A percentile compares a stretch with the other conserved stretches of the same genome.
Evolutionary conservation across 2,113 vertebrate species (phyloP).

Genomic region (Ivindomyrus marchei): DNA sequence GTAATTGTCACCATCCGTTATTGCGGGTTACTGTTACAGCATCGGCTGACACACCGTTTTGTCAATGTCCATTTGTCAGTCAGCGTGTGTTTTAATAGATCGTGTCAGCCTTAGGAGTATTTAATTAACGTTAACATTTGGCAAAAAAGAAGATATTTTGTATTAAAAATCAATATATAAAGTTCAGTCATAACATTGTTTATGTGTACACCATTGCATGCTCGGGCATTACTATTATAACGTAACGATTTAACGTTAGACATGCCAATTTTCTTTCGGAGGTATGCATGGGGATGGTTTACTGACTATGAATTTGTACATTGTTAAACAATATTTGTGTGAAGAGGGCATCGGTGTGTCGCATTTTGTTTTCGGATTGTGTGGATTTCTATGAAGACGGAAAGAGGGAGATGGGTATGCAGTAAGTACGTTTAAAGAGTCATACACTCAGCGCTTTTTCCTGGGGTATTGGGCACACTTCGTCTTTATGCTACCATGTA

Average conservation of each 20-base stretch:
- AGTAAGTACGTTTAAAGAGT: conserved; percentile 4
- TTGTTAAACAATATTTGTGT: not conserved
- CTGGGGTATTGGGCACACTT: not conserved
- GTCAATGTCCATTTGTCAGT: not conserved
- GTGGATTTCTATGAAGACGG: not conserved
- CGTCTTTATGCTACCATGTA: not conserved
- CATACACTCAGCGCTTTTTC: conserved; percentile 2
- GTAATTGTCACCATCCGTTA: not conserved
- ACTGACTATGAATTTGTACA: not conserved
- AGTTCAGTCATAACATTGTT: not conserved
- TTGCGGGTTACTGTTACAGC: not conserved
- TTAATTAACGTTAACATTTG: not conserved
- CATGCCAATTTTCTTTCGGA: not conserved
- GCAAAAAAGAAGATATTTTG: not conserved
- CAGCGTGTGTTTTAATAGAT: not conserved
- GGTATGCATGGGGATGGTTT: not conserved
- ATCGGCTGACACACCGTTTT: not conserved
- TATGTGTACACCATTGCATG: not conserved
- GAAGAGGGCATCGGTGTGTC: not conserved
- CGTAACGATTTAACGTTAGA: not conserved
- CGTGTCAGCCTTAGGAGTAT: not conserved
- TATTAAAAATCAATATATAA: not conserved
- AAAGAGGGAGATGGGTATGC: conserved; percentile 1
- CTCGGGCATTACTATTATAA: not conserved
- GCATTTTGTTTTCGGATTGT: not conserved